A percentile compares a stretch with the other conserved stretches of the same genome.
These are phyloP conservation scores for Chauna torquata DNA, from an alignment of 2,113 vertebrate genomes.

Conservation along the genomic window DNA sequence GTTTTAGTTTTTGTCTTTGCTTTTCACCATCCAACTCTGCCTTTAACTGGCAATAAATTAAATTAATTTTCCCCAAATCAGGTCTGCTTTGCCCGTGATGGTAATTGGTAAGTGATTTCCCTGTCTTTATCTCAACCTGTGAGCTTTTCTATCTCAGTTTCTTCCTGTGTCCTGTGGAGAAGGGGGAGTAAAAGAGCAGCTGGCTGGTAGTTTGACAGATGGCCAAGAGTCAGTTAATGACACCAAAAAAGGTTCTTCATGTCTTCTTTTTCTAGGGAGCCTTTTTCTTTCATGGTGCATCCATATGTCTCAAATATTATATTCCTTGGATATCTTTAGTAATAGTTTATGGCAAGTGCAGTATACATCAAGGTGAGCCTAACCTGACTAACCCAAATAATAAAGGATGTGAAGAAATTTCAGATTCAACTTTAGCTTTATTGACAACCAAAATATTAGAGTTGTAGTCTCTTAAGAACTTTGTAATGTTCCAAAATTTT, in stretches of 20 bases:
- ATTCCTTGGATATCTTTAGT: background rate
- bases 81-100: background rate
- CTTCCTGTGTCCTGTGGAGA: background rate
- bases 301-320: background rate
- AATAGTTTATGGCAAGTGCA: background rate
- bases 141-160: background rate
- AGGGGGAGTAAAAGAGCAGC: background rate
- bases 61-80: background rate
- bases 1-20: background rate
- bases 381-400: background rate
- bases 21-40: background rate
- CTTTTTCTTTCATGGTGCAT: background rate
- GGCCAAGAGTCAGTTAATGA: background rate
- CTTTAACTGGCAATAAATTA: background rate
- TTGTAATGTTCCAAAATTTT: background rate
- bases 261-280: background rate
- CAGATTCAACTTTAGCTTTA: background rate
- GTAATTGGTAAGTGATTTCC: background rate
- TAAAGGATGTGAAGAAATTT: background rate
- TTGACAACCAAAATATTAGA: background rate
- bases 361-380: background rate
- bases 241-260: background rate
- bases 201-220: background rate
- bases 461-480: background rate
- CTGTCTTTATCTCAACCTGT: background rate